These are phyloP conservation scores for Bugula neritina DNA, from an alignment of 2,888 invertebrate species.

Conservation along the genomic window DNA sequence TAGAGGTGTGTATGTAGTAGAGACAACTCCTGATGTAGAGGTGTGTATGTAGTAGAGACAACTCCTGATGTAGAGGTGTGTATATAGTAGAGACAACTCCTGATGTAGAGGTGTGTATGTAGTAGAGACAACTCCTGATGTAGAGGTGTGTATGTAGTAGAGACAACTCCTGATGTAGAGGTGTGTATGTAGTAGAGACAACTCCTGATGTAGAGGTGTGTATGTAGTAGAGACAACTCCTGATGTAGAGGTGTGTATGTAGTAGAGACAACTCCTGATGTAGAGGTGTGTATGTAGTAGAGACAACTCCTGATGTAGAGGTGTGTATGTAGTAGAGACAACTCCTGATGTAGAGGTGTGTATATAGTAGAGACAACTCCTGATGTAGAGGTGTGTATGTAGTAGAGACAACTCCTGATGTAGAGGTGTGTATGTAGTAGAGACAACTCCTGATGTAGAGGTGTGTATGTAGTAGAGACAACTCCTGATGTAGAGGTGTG, in stretches of 20 bases:
- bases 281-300: slow-evolving; percentile 68
- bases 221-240: slow-evolving; percentile 65
- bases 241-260: slow-evolving; percentile 69
- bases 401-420: slow-evolving; percentile 67
- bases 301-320: slow-evolving; percentile 72
- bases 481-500: slow-evolving; percentile 71
- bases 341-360: slow-evolving; percentile 71
- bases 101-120: slow-evolving; percentile 69
- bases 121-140: slow-evolving; percentile 67
- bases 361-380: slow-evolving; percentile 65
- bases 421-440: slow-evolving; percentile 68
- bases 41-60: slow-evolving; percentile 64
- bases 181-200: slow-evolving; percentile 64
- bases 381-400: slow-evolving; percentile 69
- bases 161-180: slow-evolving; percentile 72
- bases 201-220: slow-evolving; percentile 71
- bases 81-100: slow-evolving; percentile 65
- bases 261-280: slow-evolving; percentile 67
- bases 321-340: slow-evolving; percentile 64
- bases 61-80: slow-evolving; percentile 71
- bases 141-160: slow-evolving; percentile 68
- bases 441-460: slow-evolving; percentile 72
- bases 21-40: slow-evolving; percentile 72
- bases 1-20: slow-evolving; percentile 68
- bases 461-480: slow-evolving; percentile 64